These are phyloP conservation scores for Thymelicus sylvestris DNA, from an alignment of 2,888 invertebrate genomes.

Conservation along the genomic window DNA sequence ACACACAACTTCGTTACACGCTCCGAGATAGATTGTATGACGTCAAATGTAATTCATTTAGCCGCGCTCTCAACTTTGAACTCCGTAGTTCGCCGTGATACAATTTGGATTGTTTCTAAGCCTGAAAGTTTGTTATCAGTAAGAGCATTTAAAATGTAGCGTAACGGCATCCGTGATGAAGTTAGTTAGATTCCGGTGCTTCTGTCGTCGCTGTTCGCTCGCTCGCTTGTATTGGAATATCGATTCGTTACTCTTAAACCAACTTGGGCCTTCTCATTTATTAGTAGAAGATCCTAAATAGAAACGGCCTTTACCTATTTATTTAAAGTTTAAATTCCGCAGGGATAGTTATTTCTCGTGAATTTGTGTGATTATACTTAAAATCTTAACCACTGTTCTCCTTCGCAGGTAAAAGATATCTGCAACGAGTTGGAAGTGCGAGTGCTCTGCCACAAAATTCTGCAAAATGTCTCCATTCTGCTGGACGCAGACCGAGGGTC, in stretches of 20 bases:
- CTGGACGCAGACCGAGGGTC: conserved; percentile 97
- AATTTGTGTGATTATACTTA: no score
- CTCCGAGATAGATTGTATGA: conserved; percentile 16
- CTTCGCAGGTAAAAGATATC: conserved; percentile 94
- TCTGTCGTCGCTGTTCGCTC: neutral
- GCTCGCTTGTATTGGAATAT: no score
- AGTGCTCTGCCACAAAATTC: conserved; percentile 97
- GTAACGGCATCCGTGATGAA: conserved; percentile 7
- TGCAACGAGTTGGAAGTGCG: conserved; percentile 98
- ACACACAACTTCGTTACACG: conserved; percentile 41
- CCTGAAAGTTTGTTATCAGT: conserved; percentile 8
- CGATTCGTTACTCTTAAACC: no score
- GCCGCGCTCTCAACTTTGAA: conserved; percentile 3
- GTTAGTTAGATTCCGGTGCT: neutral
- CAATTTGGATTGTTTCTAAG: conserved; percentile 12
- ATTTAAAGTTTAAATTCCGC: neutral
- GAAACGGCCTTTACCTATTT: neutral
- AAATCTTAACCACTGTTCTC: neutral
- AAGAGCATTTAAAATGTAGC: neutral
- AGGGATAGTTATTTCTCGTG: no score
- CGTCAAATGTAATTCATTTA: conserved; percentile 23
- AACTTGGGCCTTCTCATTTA: no score
- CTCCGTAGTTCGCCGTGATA: neutral
- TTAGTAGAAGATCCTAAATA: neutral
- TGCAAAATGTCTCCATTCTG: conserved; percentile 96